Evolutionary conservation across 2,113 vertebrate genomes (phyloP).

Genomic region (Bubo bubo): DNA sequence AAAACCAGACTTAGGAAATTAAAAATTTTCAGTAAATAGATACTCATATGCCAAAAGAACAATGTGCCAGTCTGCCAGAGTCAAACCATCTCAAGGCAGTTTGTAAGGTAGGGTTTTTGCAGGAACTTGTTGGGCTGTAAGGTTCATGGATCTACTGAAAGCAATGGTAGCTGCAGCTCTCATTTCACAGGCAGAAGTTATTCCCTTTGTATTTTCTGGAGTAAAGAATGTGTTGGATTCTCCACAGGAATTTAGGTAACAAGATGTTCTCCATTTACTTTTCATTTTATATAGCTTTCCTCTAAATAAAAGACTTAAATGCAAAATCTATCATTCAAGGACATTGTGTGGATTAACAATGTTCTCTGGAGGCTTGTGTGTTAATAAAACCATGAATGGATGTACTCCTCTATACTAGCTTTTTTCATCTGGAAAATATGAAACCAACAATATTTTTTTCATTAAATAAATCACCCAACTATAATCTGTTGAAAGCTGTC

Average conservation of each 20-base stretch:
- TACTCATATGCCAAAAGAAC: neutral
- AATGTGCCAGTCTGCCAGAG: neutral
- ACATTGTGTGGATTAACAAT: neutral
- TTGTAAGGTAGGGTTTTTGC: neutral
- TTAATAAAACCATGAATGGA: neutral
- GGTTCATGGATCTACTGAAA: neutral
- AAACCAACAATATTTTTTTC: neutral
- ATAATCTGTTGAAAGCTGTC: neutral
- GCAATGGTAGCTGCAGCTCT: neutral
- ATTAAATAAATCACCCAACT: neutral
- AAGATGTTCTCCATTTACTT: neutral
- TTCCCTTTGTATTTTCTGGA: neutral
- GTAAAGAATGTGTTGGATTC: neutral
- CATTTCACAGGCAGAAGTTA: neutral
- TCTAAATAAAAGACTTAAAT: neutral
- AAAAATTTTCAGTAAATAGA: neutral
- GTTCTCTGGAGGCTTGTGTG: neutral
- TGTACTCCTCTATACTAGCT: neutral
- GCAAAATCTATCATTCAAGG: neutral
- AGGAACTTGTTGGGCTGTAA: neutral
- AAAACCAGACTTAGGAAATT: neutral
- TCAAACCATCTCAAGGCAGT: neutral
- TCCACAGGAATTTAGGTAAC: neutral
- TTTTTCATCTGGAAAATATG: neutral
- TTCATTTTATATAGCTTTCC: neutral